Percentiles rank a stretch among this genome's conserved stretches.
Conservation (phyloP, 2,113 vertebrate genomes). For the Cyphotilapia sp. region DNA sequence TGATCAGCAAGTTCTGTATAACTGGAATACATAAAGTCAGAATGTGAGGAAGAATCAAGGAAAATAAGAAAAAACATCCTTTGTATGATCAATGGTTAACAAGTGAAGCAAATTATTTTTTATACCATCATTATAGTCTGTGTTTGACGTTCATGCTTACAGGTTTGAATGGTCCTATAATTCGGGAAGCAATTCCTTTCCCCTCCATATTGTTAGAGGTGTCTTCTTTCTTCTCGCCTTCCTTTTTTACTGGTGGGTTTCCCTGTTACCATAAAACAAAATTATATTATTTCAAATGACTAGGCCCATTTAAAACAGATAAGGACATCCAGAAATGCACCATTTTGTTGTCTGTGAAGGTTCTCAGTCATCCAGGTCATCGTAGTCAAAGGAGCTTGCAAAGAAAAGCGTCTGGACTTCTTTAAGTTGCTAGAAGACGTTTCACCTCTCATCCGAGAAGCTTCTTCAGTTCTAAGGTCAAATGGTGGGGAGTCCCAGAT, state of each 20-base stretch:
- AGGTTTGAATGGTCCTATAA: slow-evolving; percentile 91
- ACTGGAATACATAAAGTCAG: neutral
- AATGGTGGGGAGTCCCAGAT: too few species aligned
- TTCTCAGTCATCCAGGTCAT: too few species aligned
- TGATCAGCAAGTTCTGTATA: neutral
- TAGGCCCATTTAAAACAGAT: neutral
- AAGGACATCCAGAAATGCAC: neutral
- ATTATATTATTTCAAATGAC: neutral
- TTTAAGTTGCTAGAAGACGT: too few species aligned
- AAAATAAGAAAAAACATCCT: neutral
- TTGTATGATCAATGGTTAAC: neutral
- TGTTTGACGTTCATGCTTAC: slow-evolving; percentile 63
- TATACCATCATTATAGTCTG: neutral
- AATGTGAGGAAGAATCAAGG: neutral
- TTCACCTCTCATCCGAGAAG: too few species aligned
- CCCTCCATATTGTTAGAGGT: slow-evolving; percentile 72
- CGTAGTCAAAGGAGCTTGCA: too few species aligned
- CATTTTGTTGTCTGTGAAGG: neutral
- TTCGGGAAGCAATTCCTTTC: slow-evolving; percentile 90
- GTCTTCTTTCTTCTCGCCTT: slow-evolving; percentile 80
- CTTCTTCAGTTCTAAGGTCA: too few species aligned
- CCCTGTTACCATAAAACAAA: slow-evolving; percentile 69
- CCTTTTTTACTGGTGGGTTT: slow-evolving; percentile 81
- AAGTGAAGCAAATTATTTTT: neutral
- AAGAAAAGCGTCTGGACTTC: too few species aligned